Conservation (phyloP, 2,888 invertebrate species). For the Cheilosia pagana region DNA sequence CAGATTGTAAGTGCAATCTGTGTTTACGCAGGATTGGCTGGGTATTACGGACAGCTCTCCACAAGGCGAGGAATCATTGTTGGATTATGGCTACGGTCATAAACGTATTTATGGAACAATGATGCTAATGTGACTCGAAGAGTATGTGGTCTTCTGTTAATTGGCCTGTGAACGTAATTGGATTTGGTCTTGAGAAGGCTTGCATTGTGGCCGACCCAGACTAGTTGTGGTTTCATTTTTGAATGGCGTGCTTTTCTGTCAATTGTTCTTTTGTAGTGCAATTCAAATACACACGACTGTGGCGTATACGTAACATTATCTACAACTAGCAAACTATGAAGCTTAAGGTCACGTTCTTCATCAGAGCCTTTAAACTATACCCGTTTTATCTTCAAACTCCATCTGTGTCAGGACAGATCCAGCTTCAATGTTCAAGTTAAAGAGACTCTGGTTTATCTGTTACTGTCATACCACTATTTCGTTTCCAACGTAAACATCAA, state of each 20-base stretch:
- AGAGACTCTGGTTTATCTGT: too few relatives aligned
- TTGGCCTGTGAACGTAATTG: slow-evolving; percentile 52
- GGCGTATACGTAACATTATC: neutral
- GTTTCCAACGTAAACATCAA: too few relatives aligned
- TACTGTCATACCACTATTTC: too few relatives aligned
- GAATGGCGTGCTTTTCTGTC: too few relatives aligned
- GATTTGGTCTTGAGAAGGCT: slow-evolving; percentile 30
- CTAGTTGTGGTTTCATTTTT: slow-evolving; percentile 42
- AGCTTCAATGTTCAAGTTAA: too few relatives aligned
- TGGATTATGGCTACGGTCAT: slow-evolving; percentile 45
- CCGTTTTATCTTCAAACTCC: too few relatives aligned
- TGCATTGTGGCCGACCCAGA: slow-evolving; percentile 28
- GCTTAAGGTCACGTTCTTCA: too few relatives aligned
- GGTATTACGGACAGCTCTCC: slow-evolving; percentile 21
- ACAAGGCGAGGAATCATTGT: slow-evolving; percentile 55
- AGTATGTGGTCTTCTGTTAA: slow-evolving; percentile 47
- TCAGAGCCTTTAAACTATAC: too few relatives aligned
- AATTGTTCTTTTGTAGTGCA: too few relatives aligned
- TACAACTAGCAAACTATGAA: too few relatives aligned
- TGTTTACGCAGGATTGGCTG: slow-evolving; percentile 33
- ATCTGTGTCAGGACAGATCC: too few relatives aligned
- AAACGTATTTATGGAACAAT: slow-evolving; percentile 37
- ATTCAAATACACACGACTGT: too few relatives aligned
- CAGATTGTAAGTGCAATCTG: slow-evolving; percentile 55
- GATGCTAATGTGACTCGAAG: slow-evolving; percentile 10